A percentile compares a stretch with the other conserved stretches of the same genome.
Conservation (phyloP, 2,113 vertebrate genomes). For the Vulpes lagopus region DNA sequence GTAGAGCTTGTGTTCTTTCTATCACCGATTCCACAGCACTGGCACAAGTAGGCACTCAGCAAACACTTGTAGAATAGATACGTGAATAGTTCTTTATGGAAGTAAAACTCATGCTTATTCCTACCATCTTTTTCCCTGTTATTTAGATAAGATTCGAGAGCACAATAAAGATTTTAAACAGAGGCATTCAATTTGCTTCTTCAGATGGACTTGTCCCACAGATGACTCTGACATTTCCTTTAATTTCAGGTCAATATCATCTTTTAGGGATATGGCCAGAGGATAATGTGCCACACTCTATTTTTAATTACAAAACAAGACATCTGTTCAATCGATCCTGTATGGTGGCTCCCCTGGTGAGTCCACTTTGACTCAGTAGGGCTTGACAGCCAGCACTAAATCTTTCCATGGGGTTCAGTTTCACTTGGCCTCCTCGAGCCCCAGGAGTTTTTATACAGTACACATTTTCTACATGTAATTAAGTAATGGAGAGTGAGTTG, state of each 20-base stretch:
- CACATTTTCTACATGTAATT: constrained; percentile 84
- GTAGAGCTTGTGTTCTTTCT: not conserved
- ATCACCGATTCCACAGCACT: not conserved
- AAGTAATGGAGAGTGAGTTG: constrained; percentile 85
- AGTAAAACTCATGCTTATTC: not conserved
- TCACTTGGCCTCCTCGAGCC: constrained; percentile 67
- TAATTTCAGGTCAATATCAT: constrained; percentile 29
- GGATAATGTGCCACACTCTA: not conserved
- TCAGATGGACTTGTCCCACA: not conserved
- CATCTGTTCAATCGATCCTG: not conserved
- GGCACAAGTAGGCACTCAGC: not conserved
- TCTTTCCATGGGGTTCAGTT: constrained; percentile 59
- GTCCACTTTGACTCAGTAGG: not conserved
- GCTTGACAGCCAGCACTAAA: constrained; percentile 58
- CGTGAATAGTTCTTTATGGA: not conserved
- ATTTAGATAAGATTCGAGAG: not conserved
- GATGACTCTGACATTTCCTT: constrained; percentile 18
- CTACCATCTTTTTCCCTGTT: not conserved
- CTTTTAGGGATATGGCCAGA: not conserved
- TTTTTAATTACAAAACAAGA: constrained; percentile 55
- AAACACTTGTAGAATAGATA: not conserved
- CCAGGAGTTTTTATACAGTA: constrained; percentile 75
- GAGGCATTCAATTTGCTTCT: not conserved
- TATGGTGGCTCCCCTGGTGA: not conserved
- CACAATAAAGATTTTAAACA: not conserved